A percentile compares a stretch with the other conserved stretches of the same genome.
phyloP scores from a whole-genome alignment of 2,888 invertebrate species.

The Ochlodes sylvanus region DNA sequence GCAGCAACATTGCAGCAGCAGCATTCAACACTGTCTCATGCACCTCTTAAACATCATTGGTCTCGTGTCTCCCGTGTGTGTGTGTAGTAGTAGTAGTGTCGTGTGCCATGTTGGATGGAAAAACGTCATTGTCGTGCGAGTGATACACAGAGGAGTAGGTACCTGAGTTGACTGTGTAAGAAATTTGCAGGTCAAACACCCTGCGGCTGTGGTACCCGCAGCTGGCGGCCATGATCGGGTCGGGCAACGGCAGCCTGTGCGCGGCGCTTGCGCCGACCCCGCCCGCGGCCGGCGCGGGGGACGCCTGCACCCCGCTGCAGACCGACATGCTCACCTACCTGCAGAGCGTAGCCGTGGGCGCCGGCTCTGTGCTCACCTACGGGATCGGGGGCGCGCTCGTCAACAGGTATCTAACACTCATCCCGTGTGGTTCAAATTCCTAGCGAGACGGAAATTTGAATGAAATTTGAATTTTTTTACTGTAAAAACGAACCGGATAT shows the following conservation, averaged over 20 bases:
- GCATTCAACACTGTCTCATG: too few species aligned
- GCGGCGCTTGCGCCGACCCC: slow-evolving; percentile 64
- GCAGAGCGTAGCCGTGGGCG: slow-evolving; percentile 88
- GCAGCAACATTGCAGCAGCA: too few species aligned
- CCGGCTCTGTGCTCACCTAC: slow-evolving; percentile 86
- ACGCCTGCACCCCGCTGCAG: slow-evolving; percentile 65
- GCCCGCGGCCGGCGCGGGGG: slow-evolving; percentile 45
- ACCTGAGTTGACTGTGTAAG: too few species aligned
- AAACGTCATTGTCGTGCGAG: too few species aligned
- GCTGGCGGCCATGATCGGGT: slow-evolving; percentile 89
- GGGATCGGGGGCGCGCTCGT: slow-evolving; percentile 80
- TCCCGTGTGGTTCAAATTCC: neutral
- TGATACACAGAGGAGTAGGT: too few species aligned
- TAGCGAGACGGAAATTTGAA: too few species aligned
- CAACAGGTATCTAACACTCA: slow-evolving; percentile 53
- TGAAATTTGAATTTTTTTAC: too few species aligned
- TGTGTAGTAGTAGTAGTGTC: too few species aligned
- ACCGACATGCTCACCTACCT: slow-evolving; percentile 87
- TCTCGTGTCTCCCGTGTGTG: too few species aligned
- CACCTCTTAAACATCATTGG: too few species aligned
- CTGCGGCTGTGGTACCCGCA: slow-evolving; percentile 95
- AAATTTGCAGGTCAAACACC: slow-evolving; percentile 89
- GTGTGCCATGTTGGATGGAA: too few species aligned
- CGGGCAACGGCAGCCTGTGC: slow-evolving; percentile 63
- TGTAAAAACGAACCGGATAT: too few species aligned